Evolutionary conservation across 2,888 invertebrate species (phyloP).

Genomic region (Orthosia gracilis): DNA sequence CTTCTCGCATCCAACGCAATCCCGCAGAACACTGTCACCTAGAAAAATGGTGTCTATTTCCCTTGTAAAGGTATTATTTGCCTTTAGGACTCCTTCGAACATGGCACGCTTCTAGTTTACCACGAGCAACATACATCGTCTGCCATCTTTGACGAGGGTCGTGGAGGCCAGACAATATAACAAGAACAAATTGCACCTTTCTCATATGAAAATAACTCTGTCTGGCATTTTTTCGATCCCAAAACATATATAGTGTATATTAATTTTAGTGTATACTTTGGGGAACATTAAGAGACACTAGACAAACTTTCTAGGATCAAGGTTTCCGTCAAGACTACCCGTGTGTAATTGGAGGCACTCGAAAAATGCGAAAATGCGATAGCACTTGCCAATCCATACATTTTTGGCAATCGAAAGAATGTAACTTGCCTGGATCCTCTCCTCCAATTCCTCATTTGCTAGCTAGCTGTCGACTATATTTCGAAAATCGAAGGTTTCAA

Average conservation of each 20-base stretch:
- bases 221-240: background rate
- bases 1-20: too few relatives aligned
- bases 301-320: background rate
- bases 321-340: background rate
- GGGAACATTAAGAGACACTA: too few relatives aligned
- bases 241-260: too few relatives aligned
- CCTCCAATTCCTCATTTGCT: background rate
- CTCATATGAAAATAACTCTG: slow-evolving; percentile 6
- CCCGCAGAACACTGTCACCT: too few relatives aligned
- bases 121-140: background rate
- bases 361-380: too few relatives aligned
- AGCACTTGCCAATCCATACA: too few relatives aligned
- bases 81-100: background rate
- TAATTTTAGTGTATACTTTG: too few relatives aligned
- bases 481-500: background rate
- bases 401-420: too few relatives aligned
- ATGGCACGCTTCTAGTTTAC: background rate
- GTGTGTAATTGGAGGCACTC: too few relatives aligned
- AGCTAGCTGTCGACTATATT: slow-evolving; percentile 4
- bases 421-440: too few relatives aligned
- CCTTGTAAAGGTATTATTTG: background rate
- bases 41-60: too few relatives aligned
- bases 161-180: slow-evolving; percentile 14
- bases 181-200: slow-evolving; percentile 6
- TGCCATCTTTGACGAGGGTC: slow-evolving; percentile 17